Conservation (phyloP, 2,888 invertebrate genomes). For the Scaptomyza polygonia region DNA sequence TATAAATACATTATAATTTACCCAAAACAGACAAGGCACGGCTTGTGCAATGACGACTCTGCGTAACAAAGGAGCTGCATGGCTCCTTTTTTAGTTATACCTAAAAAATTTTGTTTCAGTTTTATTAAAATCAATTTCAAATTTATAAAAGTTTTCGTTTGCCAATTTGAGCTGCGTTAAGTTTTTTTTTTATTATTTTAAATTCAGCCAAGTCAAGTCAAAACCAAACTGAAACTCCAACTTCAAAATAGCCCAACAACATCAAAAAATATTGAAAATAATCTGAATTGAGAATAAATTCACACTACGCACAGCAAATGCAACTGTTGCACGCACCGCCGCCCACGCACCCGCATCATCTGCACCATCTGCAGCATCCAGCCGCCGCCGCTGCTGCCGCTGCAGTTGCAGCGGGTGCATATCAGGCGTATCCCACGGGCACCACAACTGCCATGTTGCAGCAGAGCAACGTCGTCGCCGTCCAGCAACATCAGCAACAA, state of each 20-base stretch:
- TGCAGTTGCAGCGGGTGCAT: conserved; percentile 62
- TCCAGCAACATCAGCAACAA: conserved; percentile 72
- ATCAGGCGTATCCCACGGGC: conserved; percentile 67
- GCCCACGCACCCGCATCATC: conserved; percentile 79
- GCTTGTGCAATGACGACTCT: conserved; percentile 10
- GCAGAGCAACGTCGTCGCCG: conserved; percentile 68
- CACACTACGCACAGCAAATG: conserved; percentile 83
- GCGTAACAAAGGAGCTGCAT: neutral
- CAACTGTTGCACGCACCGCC: conserved; percentile 84
- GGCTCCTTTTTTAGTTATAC: conserved; percentile 9
- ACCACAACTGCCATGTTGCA: conserved; percentile 65
- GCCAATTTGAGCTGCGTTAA: conserved; percentile 25
- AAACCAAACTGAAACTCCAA: conserved; percentile 54
- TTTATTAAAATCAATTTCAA: conserved; percentile 20
- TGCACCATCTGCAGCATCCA: conserved; percentile 80
- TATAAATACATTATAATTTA: conserved; percentile 40
- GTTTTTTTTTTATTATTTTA: conserved; percentile 29
- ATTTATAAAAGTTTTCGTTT: conserved; percentile 33
- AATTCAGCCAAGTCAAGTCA: conserved; percentile 48
- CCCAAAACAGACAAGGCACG: conserved; percentile 13
- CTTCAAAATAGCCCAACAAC: conserved; percentile 45
- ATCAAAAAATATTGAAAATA: conserved; percentile 53
- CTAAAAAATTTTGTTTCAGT: conserved; percentile 11
- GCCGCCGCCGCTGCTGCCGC: conserved; percentile 61
- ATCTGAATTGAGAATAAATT: conserved; percentile 72